phyloP scores from a whole-genome alignment of 37 sponge, comb jelly and placozoan species.

The Axinella damicornis region DNA sequence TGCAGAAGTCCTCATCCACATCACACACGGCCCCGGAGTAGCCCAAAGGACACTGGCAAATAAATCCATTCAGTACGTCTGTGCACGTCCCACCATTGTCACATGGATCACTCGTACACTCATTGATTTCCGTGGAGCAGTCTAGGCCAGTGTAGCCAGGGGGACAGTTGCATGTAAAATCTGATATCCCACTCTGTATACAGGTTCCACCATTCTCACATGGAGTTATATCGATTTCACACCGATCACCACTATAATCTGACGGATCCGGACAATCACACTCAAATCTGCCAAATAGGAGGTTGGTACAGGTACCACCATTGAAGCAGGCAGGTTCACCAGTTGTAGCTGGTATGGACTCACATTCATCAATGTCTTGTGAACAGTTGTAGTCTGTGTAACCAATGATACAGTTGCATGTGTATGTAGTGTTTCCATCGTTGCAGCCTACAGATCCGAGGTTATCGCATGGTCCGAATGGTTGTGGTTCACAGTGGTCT shows the following conservation, averaged over 20 bases:
- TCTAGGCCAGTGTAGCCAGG: too few species aligned
- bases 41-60: too few species aligned
- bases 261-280: not conserved
- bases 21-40: too few species aligned
- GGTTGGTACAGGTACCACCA: constrained; percentile 18
- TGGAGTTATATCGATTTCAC: not conserved
- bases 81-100: too few species aligned
- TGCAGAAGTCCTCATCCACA: too few species aligned
- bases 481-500: constrained; percentile 56
- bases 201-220: too few species aligned
- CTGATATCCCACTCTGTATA: too few species aligned
- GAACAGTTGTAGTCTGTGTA: constrained; percentile 38
- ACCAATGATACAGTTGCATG: constrained; percentile 56
- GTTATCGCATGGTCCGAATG: constrained; percentile 48
- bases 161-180: too few species aligned
- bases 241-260: not conserved
- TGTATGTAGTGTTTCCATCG: constrained; percentile 39
- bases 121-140: too few species aligned
- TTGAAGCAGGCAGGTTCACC: constrained; percentile 3
- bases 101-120: too few species aligned
- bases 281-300: not conserved
- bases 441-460: constrained; percentile 5
- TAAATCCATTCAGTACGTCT: too few species aligned
- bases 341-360: too few species aligned
- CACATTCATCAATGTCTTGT: constrained; percentile 29